These are phyloP conservation scores for Platorchestia sp. DNA, from an alignment of 1,140 invertebrate genomes.

Conservation along the genomic window DNA sequence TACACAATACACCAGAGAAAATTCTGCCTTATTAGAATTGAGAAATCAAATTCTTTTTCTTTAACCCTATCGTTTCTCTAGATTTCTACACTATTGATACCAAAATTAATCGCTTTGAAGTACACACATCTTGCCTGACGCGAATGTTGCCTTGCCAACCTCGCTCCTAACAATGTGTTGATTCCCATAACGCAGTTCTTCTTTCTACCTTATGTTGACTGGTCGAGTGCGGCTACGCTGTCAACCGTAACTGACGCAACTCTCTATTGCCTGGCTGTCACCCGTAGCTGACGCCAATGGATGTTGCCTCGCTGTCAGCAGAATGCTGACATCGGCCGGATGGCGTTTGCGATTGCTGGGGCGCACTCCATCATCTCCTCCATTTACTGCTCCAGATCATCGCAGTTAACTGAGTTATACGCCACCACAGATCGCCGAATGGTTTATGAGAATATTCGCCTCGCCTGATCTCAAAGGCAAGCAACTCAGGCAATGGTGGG, in stretches of 20 bases:
- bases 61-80: background rate
- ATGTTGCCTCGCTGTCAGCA: background rate
- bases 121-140: background rate
- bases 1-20: too few relatives aligned
- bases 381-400: slow-evolving; percentile 11
- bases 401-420: slow-evolving; percentile 11
- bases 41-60: too few relatives aligned
- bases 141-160: too few relatives aligned
- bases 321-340: background rate
- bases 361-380: background rate
- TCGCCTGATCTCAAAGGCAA: background rate
- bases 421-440: slow-evolving; percentile 5
- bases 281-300: background rate
- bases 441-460: background rate
- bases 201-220: too few relatives aligned
- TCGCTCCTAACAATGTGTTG: background rate
- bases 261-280: too few relatives aligned
- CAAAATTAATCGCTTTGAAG: background rate
- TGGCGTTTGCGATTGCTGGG: background rate
- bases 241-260: too few relatives aligned
- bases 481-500: background rate
- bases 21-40: too few relatives aligned
- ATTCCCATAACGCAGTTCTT: background rate
- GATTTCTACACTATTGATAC: background rate
- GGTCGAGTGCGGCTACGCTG: too few relatives aligned